Base-by-base conservation (phyloP, 2,797 vertebrate genomes). In the Enteromius thamalakanensis region DNA sequence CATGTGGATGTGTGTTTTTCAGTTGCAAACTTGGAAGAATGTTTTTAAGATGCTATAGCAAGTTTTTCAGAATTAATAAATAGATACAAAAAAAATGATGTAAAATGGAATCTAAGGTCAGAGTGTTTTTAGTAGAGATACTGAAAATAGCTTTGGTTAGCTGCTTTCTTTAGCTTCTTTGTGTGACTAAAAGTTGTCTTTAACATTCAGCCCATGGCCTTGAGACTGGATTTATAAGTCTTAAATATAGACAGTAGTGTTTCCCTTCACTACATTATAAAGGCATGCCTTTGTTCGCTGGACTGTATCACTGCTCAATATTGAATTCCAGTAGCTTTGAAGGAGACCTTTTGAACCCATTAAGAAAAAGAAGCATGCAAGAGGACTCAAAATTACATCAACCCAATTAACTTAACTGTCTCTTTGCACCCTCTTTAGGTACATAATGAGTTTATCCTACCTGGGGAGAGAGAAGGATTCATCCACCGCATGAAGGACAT, bases 381-480 rank as follows among this genome's bases (percentile, higher is more conserved):
- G 9, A 40, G 4, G 6, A 64, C 58, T 65, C 15, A 4, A 82
- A 65, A 51, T 51, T 9, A 37, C 5, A 34, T 81, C 47, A 62
- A 45, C 37, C 34, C 32, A 23, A 15, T 49, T 17, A 34, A 32
- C 55, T 64, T 64, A 11, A 53, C 67, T 17, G 1, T 45, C 29
- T 26, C 34, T 67, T 21, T 51, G 17, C 23, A 32, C 9, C 37
- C 62, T 51, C 53, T n/a, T 47, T 90, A 96, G 96, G 94, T 96
- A 19, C 93, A 94, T 88, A 97, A 95, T 0, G 97, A 98, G 89
- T 99, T 99, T 92, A 97, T 99, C 87, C 94, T 98, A 85, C 95
- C 92, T 1, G 92, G 93, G 0, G 97, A 99, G 90, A 89, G 85
- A 64, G 93, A 96, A 0, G 92, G 95, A 7, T 98, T 99, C 89